Evolutionary conservation across 2,888 invertebrate genomes (phyloP).

Genomic region (Drosophila falleni): DNA sequence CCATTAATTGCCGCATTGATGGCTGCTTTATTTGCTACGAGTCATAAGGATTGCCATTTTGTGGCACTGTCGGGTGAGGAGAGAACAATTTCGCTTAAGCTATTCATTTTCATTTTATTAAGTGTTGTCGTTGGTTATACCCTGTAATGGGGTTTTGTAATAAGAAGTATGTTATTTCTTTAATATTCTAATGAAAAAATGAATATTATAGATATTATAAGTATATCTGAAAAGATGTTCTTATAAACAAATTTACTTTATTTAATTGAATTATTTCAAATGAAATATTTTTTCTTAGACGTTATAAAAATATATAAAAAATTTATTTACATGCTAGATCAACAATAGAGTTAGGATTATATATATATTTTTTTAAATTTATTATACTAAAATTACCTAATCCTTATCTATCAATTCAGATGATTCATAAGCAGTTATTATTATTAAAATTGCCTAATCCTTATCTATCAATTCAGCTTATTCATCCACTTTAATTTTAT

Average conservation of each 20-base stretch:
- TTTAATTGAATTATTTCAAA: no score
- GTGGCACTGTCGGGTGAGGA: constrained; percentile 20
- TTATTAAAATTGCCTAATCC: no score
- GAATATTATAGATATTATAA: no score
- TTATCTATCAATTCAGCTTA: neutral
- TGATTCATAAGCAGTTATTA: no score
- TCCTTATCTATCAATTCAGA: neutral
- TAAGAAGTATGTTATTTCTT: neutral
- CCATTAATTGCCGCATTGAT: constrained; percentile 67
- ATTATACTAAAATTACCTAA: no score
- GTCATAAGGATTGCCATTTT: constrained; percentile 37
- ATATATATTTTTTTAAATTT: no score
- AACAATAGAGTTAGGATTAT: no score
- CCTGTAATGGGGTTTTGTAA: neutral
- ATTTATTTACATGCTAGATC: no score
- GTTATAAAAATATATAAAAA: no score
- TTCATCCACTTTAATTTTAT: neutral
- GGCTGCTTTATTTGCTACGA: constrained; percentile 43
- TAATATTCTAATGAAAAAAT: neutral
- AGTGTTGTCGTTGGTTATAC: constrained; percentile 37
- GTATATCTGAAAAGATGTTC: no score
- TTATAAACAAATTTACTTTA: no score
- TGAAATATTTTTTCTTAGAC: no score
- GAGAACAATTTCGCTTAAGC: constrained; percentile 13
- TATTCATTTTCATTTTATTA: constrained; percentile 46